Evolutionary conservation across 2,113 vertebrate species (phyloP).

Genomic region (Elephas maximus): DNA sequence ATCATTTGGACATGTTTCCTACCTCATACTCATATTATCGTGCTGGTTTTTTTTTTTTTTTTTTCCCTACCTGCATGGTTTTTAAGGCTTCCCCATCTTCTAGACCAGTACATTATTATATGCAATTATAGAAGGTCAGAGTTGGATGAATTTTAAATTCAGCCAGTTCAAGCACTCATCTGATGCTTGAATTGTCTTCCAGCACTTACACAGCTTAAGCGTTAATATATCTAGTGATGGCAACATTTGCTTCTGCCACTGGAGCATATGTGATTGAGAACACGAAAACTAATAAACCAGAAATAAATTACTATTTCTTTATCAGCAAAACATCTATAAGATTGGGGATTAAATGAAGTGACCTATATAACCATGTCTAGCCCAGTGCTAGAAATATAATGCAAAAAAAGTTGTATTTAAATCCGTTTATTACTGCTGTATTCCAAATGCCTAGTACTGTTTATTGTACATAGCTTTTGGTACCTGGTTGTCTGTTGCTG

Average conservation of each 20-base stretch:
- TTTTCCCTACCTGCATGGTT: not conserved
- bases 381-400: constrained; percentile 52
- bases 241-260: constrained; percentile 17
- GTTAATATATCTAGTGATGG: constrained; percentile 36
- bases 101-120: not conserved
- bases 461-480: not conserved
- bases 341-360: constrained; percentile 45
- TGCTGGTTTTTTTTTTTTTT: not conserved
- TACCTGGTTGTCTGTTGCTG: not conserved
- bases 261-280: constrained; percentile 5
- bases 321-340: not conserved
- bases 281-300: constrained; percentile 52
- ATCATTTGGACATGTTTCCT: not conserved
- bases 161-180: constrained; percentile 31
- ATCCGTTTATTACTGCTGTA: not conserved
- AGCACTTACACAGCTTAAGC: not conserved
- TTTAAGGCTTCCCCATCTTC: not conserved
- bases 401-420: constrained; percentile 51
- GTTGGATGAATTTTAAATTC: constrained; percentile 39
- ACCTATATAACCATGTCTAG: constrained; percentile 23
- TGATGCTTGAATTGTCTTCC: constrained; percentile 35
- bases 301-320: constrained; percentile 55
- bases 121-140: constrained; percentile 24
- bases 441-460: constrained; percentile 1
- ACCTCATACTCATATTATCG: not conserved